These are phyloP conservation scores for Archocentrus centrarchus DNA, from an alignment of 2,113 vertebrate species.

Conservation along the genomic window DNA sequence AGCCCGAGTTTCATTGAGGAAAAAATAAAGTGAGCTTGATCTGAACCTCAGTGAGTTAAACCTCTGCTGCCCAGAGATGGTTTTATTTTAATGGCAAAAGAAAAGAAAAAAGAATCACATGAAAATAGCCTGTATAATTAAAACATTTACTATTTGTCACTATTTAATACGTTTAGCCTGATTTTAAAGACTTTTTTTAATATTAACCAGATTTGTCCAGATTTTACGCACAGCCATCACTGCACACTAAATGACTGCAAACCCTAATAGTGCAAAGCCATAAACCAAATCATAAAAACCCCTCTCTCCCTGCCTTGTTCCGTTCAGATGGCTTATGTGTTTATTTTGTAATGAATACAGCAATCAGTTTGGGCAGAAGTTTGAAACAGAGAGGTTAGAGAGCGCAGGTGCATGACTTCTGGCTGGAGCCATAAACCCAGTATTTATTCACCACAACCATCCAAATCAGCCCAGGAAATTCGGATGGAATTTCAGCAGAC, in stretches of 20 bases:
- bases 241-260: not conserved
- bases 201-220: not conserved
- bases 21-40: not conserved
- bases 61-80: not conserved
- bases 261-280: not conserved
- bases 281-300: not conserved
- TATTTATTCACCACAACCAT: conserved; percentile 41
- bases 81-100: not conserved
- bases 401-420: conserved; percentile 39
- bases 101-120: no score
- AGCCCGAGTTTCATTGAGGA: not conserved
- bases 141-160: not conserved
- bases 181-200: not conserved
- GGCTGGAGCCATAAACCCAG: not conserved
- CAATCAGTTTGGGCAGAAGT: not conserved
- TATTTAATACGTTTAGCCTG: not conserved
- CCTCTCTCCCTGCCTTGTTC: not conserved
- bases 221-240: not conserved
- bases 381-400: not conserved
- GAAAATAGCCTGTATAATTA: not conserved
- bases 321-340: not conserved
- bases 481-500: conserved; percentile 2
- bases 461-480: not conserved
- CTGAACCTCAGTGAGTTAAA: not conserved
- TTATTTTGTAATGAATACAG: conserved; percentile 3